Evolutionary conservation across 2,888 invertebrate species (phyloP), one percentile per base, ranked within the genome.

Genomic region (Tachystola acroxantha): DNA sequence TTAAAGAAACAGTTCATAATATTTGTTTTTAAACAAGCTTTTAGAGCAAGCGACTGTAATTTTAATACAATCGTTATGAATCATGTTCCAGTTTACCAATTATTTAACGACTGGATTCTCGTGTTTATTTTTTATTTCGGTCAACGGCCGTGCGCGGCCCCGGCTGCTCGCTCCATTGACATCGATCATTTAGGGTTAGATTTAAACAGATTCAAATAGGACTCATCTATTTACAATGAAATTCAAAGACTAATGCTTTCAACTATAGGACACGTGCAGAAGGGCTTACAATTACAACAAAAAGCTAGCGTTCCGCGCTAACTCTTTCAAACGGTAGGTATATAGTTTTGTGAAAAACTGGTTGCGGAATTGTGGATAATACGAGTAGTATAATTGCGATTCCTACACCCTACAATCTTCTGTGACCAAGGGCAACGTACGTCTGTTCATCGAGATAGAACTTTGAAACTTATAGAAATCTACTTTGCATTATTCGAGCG

Each of bases 121-220:
- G 48, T 63, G 59, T 75, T 73, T 69, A 65, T 74, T 80, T 81
- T 75, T 80, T 78, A 73, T 74, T 74, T 74, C 78, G 79, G 82
- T 84, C 80, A 82, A 80, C 67, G 80, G 64, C 79, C 82, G 78
- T 50, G 46, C 48, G 45, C 67, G 66, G 66, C 64, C 68, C 64
- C 65, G 71, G 73, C 69, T 73, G 55, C 50, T 42, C 65, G 70
- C 58, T 76, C 77, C 68, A 78, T 75, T 81, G 78, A 81, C 76
- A 78, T 73, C 74, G 57, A 74, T 78, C 13, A 57, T 58, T 62
- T 73, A 68, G 76, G 77, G 75, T 77, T 73, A 72, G 69, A 69
- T 64, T 70, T 66, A 60, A 69, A 55, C 50, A 50, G 52, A 38
- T 47, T 43, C 37, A 57, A 64, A 53, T 58, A 48, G 46, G 49